Evolutionary conservation across 92 coral and sea anemone species (phyloP), one percentile per base, ranked within the genome.

Genomic region (Desmophyllum pertusum): DNA sequence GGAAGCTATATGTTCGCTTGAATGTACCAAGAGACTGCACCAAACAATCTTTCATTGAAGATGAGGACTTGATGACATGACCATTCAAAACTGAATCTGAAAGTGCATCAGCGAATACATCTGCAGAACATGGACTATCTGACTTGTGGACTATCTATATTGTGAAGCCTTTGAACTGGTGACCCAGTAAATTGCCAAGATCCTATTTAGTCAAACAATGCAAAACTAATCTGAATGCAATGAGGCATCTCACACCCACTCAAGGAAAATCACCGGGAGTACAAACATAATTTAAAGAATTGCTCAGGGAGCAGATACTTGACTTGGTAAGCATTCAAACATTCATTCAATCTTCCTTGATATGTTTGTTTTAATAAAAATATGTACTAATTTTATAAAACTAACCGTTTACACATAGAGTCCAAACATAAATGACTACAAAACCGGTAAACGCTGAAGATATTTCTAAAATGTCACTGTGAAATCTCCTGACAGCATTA

Each of bases 1-100:
- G 94, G 7, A 91, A 88, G 77, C 66, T 91, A 57, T 91, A 91
- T 78, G 83, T 88, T 39, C 85, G 89, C 33, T 78, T 88, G 55
- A 91, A 91, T 77, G 78, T 77, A 55, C 74, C 80, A 70, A 88
- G 88, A 85, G 92, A 91, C 82, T 70, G 70, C 73, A 88, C 76
- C 21, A 82, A 81, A 77, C 51, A 46, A n/a, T n/a, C n/a, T n/a
- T n/a, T n/a, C n/a, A n/a, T n/a, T 35, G 88, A 81, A 27, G 59
- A 86, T 33, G 78, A 48, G 40, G 78, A 74, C 62, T 41, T 72
- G 35, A 74, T 74, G 78, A 74, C 10, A 13, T 74, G 63, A 74
- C 42, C 78, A 14, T 46, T 46, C 78, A 74, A 51, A 39, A 74
- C n/a, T n/a, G n/a, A 74, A 74, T 45, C 63, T 74, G 78, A 74